phyloP scores from a whole-genome alignment of 2,113 vertebrate species.

The Urocolius indicus region DNA sequence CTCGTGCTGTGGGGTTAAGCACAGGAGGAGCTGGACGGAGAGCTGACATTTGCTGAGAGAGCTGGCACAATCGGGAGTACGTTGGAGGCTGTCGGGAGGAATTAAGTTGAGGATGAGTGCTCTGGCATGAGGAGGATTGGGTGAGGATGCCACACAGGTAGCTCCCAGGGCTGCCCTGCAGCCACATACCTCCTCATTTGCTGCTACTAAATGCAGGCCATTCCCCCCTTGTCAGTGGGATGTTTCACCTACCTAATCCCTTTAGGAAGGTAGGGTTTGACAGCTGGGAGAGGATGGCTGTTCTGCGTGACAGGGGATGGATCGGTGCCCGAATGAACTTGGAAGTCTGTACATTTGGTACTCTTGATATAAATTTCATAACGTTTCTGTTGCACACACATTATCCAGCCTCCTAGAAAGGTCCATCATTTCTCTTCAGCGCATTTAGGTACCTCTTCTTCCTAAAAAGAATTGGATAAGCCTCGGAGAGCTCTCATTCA shows the following conservation, averaged over 20 bases:
- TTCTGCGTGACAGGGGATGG: not conserved
- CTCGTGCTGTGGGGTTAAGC: not conserved
- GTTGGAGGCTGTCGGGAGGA: not conserved
- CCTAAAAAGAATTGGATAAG: not conserved
- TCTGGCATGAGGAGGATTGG: not conserved
- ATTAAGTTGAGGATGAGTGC: constrained; percentile 12
- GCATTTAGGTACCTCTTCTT: not conserved
- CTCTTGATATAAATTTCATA: not conserved
- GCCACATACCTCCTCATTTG: not conserved
- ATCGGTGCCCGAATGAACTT: not conserved
- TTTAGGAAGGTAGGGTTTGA: not conserved
- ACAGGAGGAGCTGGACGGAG: not conserved
- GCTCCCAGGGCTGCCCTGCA: not conserved
- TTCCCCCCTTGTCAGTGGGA: not conserved
- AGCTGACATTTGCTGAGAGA: not conserved
- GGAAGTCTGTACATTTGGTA: not conserved
- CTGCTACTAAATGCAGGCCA: not conserved
- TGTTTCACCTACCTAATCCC: not conserved
- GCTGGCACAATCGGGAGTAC: not conserved
- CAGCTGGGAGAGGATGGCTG: not conserved
- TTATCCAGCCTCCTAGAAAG: not conserved
- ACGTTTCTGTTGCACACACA: accelerated
- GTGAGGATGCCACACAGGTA: not conserved
- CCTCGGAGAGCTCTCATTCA: not conserved
- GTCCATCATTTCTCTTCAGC: not conserved